These are phyloP conservation scores for Lycophotia porphyrea DNA, from an alignment of 2,888 invertebrate genomes.

Conservation along the genomic window DNA sequence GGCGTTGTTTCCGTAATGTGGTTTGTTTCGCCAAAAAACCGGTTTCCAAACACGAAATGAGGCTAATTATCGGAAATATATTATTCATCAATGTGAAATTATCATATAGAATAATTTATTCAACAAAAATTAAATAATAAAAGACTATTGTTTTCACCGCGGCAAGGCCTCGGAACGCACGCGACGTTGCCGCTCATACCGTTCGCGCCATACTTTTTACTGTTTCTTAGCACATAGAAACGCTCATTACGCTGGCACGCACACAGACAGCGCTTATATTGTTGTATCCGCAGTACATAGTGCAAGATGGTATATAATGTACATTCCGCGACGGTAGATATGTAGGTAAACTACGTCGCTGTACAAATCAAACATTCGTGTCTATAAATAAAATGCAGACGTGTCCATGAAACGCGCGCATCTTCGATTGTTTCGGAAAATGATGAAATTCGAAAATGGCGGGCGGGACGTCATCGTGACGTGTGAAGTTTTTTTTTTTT, in stretches of 20 bases:
- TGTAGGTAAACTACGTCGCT: conserved; percentile 87
- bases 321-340: conserved; percentile 87
- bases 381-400: conserved; percentile 85
- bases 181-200: conserved; percentile 87
- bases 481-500: conserved; percentile 55
- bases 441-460: conserved; percentile 70
- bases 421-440: conserved; percentile 69
- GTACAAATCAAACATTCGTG: conserved; percentile 87
- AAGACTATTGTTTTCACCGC: conserved; percentile 88
- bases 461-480: conserved; percentile 64
- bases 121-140: conserved; percentile 75
- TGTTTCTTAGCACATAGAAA: conserved; percentile 90
- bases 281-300: conserved; percentile 86
- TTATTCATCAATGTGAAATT: conserved; percentile 53
- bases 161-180: conserved; percentile 84
- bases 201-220: conserved; percentile 91
- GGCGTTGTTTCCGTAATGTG: conserved; percentile 33
- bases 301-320: conserved; percentile 87
- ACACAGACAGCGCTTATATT: conserved; percentile 81
- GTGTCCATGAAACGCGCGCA: conserved; percentile 82
- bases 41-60: conserved; percentile 20
- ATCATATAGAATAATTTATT: conserved; percentile 73
- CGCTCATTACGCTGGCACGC: conserved; percentile 87
- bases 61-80: conserved; percentile 52
- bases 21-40: conserved; percentile 46